A percentile compares a stretch with the other conserved stretches of the same genome.
Conservation (phyloP, 2,888 invertebrate species). For the Loripinus fragilis region DNA sequence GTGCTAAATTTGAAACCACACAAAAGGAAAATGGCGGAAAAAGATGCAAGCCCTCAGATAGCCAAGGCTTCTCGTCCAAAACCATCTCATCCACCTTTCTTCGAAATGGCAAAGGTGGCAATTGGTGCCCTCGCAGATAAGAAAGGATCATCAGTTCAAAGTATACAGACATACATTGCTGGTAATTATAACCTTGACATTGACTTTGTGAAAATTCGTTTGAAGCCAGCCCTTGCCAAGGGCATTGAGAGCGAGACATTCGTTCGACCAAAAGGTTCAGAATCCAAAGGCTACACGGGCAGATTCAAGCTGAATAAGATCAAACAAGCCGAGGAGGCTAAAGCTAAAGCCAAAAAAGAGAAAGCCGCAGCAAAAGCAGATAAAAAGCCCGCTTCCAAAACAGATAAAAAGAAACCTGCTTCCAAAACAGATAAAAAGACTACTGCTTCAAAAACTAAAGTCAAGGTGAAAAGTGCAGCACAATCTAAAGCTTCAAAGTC, state of each 20-base stretch:
- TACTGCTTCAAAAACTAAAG: conserved; percentile 17
- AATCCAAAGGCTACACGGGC: conserved; percentile 59
- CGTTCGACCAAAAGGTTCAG: conserved; percentile 64
- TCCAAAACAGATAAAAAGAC: background rate
- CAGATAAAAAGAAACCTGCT: background rate
- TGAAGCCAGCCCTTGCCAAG: conserved; percentile 66
- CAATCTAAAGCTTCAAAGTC: conserved; percentile 9
- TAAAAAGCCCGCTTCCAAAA: background rate
- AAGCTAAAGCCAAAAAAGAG: conserved; percentile 42
- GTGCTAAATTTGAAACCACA: background rate
- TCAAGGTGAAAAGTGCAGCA: background rate
- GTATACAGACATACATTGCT: conserved; percentile 66
- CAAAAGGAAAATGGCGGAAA: conserved; percentile 42
- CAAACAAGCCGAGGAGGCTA: conserved; percentile 40
- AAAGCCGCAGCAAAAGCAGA: conserved; percentile 27
- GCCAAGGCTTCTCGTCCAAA: conserved; percentile 48
- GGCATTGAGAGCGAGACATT: conserved; percentile 63
- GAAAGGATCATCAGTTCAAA: conserved; percentile 67
- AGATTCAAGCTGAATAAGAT: conserved; percentile 60
- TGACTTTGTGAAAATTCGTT: conserved; percentile 47
- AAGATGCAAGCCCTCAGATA: conserved; percentile 23
- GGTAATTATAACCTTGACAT: conserved; percentile 66
- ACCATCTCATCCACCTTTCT: conserved; percentile 58
- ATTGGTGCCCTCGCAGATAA: conserved; percentile 53
- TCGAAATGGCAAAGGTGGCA: conserved; percentile 66